Percentiles rank a stretch among this genome's conserved stretches.
These are phyloP conservation scores for Gasterosteus aculeatus DNA, from an alignment of 2,113 vertebrate species.

Conservation along the genomic window DNA sequence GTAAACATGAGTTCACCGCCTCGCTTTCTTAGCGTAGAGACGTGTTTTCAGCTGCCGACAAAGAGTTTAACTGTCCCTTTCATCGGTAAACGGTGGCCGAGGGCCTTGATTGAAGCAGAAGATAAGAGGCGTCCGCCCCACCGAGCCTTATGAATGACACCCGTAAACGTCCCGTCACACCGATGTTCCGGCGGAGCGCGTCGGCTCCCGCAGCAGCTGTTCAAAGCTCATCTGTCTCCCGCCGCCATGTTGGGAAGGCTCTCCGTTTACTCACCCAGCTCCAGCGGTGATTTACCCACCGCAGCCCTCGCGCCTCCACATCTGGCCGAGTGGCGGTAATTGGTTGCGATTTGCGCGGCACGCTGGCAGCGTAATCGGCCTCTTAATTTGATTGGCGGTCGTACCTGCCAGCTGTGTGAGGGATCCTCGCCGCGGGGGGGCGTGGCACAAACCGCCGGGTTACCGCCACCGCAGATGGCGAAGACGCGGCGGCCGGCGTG, in stretches of 20 bases:
- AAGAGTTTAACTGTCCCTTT: too few relatives aligned
- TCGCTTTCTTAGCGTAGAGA: too few relatives aligned
- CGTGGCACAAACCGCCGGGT: conserved; percentile 10
- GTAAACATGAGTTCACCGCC: too few relatives aligned
- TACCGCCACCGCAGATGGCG: conserved; percentile 42
- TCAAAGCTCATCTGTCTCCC: conserved; percentile 44
- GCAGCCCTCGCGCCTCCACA: conserved; percentile 40
- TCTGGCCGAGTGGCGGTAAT: conserved; percentile 47
- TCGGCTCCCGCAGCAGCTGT: conserved; percentile 28
- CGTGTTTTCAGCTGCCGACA: too few relatives aligned
- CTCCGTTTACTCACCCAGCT: conserved; percentile 23
- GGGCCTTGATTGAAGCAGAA: too few relatives aligned
- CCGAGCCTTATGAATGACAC: too few relatives aligned
- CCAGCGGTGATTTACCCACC: conserved; percentile 24
- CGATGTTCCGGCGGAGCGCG: too few relatives aligned
- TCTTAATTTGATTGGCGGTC: conserved; percentile 61
- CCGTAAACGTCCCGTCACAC: too few relatives aligned
- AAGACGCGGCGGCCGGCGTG: neutral
- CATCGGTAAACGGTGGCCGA: too few relatives aligned
- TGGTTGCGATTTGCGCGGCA: conserved; percentile 8
- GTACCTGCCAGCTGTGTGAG: conserved; percentile 54
- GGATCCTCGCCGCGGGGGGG: conserved; percentile 26
- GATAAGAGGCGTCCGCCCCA: too few relatives aligned
- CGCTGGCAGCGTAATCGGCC: conserved; percentile 66
- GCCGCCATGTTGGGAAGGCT: conserved; percentile 47